Evolutionary conservation across 2,113 vertebrate genomes (phyloP).

Genomic region (Thomomys bottae): DNA sequence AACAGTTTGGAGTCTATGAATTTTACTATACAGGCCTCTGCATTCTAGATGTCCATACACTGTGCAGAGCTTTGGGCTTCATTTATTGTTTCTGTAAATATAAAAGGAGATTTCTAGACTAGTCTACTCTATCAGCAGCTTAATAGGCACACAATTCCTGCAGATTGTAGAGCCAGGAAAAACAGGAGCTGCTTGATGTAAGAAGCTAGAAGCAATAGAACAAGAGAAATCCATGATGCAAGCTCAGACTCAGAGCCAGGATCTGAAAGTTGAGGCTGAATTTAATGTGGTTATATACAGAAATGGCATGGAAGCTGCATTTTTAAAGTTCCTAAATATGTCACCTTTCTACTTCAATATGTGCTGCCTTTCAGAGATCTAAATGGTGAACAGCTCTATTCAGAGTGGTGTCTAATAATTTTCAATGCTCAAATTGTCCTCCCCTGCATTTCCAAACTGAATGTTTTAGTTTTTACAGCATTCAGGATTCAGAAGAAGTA

Average conservation of each 20-base stretch:
- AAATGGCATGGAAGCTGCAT: not conserved
- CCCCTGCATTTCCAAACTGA: not conserved
- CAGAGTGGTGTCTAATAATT: not conserved
- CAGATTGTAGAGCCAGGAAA: no score
- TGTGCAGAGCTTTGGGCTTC: not conserved
- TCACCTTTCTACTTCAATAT: not conserved
- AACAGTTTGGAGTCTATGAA: not conserved
- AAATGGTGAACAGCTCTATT: not conserved
- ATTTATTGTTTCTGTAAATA: not conserved
- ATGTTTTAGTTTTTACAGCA: constrained; percentile 3
- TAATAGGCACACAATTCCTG: no score
- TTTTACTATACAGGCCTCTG: not conserved
- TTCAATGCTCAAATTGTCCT: not conserved
- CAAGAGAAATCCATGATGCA: no score
- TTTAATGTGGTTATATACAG: not conserved
- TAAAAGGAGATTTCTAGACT: no score
- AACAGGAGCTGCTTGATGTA: no score
- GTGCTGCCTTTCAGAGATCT: not conserved
- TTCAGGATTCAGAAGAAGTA: constrained; percentile 10
- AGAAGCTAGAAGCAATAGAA: no score
- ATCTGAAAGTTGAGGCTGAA: not conserved
- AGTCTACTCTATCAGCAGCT: no score
- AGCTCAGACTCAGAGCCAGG: no score
- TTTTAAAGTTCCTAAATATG: not conserved
- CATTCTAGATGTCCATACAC: not conserved